Base-by-base conservation (phyloP, 2,888 invertebrate species). In the Penaeus monodon region DNA sequence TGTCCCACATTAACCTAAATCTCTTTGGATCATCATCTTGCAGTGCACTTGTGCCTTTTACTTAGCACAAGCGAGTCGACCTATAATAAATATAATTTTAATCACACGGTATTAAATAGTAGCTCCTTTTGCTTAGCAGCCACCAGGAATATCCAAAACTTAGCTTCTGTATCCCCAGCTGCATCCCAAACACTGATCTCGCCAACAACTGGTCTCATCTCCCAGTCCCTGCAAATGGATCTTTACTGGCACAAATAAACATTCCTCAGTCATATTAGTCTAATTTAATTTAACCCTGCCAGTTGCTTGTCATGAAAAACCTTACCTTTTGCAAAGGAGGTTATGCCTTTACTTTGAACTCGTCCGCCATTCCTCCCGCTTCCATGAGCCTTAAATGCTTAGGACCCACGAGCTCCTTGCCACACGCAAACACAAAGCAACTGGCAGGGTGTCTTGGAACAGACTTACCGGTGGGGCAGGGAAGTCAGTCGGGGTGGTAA, bases 381-480 rank as follows among this genome's bases (percentile, higher is more conserved):
- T 27, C 29, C 29, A 17, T n/a, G 68, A 27, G 68, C 78, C 78
- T 29, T 29, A 57, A 57, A 57, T 57, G 78, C 29, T 78, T 78
- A 78, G 49, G 57, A 63, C 29, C 57, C 57, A 27, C 49, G 27
- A 63, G 78, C 57, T 63, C 29, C 78, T 63, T 57, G 78, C n/a
- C 29, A 63, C 63, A 57, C 3, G n/a, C 24, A 63, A 29, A 29
- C 65, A 76, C 74, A 68, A 3, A 81, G 81, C 85, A 89, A 77
- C 88, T 89, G 89, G 82, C 88, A 89, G 70, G 86, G 84, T 84
- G 80, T 66, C 77, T 84, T 79, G 79, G 86, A 89, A 89, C 89
- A 84, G 85, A 89, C 89, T 89, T 89, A 89, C 89, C 89, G 83
- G 82, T 84, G 84, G 76, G 38, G 79, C 78, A 82, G 83, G 81